A percentile compares a stretch with the other conserved stretches of the same genome.
phyloP scores from a whole-genome alignment of 2,888 invertebrate species.

The Latheticus oryzae region DNA sequence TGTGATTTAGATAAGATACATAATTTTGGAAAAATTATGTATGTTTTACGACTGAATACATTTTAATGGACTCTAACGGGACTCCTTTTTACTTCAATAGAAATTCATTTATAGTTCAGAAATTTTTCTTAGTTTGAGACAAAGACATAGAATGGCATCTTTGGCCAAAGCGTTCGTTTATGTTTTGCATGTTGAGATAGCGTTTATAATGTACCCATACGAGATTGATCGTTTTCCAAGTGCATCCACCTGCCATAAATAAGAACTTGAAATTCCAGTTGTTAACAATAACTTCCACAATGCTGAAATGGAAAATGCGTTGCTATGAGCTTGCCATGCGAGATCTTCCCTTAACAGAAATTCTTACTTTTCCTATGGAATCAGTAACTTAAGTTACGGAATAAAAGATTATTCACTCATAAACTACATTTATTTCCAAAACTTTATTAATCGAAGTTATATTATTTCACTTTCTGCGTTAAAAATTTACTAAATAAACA shows the following conservation, averaged over 20 bases:
- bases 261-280: constrained; percentile 23
- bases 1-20: constrained; percentile 47
- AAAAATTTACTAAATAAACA: no score
- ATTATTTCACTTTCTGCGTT: no score
- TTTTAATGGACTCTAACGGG: constrained; percentile 29
- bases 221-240: constrained; percentile 21
- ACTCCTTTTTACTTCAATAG: constrained; percentile 24
- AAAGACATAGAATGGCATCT: no score
- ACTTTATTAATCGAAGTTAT: no score
- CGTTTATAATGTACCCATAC: no score
- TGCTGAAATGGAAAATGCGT: constrained; percentile 2
- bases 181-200: no score
- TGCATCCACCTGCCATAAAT: constrained; percentile 22
- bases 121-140: no score
- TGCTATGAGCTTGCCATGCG: constrained; percentile 4
- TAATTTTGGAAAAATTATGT: constrained; percentile 24
- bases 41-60: constrained; percentile 21
- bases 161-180: not conserved
- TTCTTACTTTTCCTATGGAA: no score
- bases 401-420: no score
- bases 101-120: constrained; percentile 4
- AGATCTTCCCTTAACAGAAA: no score
- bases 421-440: no score
- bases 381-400: no score
- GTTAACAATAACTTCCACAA: constrained; percentile 20